Evolutionary conservation across 30 jellyfish, hydroid and myxozoan species (phyloP), one percentile per base, ranked within the genome.

Genomic region (Hydractinia echinata): DNA sequence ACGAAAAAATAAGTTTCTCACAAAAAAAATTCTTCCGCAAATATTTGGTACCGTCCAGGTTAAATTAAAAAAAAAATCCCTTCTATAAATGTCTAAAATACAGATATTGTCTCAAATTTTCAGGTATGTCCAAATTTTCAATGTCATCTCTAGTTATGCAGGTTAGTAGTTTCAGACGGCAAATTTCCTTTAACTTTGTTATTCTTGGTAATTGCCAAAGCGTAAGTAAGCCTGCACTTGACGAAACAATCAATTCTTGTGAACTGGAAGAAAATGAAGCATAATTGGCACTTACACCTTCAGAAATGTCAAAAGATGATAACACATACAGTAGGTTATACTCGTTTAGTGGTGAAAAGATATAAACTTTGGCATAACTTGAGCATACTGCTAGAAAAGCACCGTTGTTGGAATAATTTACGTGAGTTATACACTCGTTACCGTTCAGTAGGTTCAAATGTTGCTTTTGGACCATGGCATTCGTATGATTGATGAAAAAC

Each of bases 191-290:
- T 48, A 88, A 66, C 53, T 88, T 79, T 84, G 83, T 20, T 5
- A 77, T 52, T 55, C 96, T 79, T 56, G 83, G 94, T 52, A 88
- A 66, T 81, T 88, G 96, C 96, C 96, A 88, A 13, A 88, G 48
- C 19, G 94, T 51, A 1, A 83, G 79, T 20, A 8, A 4, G 19
- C 96, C 96, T 78, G 83, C 94, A 77, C 49, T 83, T 72, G 83
- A 88, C 15, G 94, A 86, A 16, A 84, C 96, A 6, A 74, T 76
- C 4, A 88, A 73, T 67, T 88, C 94, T 81, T 88, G 60, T 2
- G 81, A 71, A n/a, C 60, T n/a, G 7, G 60, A 71, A 20, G 81
- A 71, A 71, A 71, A 71, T 8, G 55, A 30, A 9, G 60, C 30
- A 71, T n/a, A 71, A 8, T 8, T 71, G 0, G 81, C 81, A 8